These are phyloP conservation scores for Drosophila mercatorum DNA, from an alignment of 2,888 invertebrate genomes.

Conservation along the genomic window DNA sequence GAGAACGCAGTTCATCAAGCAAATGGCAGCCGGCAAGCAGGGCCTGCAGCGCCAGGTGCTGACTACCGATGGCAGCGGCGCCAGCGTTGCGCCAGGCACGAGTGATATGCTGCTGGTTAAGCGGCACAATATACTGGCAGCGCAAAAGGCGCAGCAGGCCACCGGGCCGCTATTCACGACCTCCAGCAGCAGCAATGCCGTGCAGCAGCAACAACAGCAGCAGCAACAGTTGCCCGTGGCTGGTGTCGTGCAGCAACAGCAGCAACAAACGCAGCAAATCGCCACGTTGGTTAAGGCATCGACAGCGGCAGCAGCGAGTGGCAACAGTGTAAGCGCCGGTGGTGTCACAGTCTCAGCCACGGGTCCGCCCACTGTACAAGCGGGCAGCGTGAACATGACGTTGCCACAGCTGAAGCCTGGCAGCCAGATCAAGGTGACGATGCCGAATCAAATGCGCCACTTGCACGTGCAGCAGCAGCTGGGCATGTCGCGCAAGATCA, in stretches of 20 bases:
- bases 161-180: conserved; percentile 85
- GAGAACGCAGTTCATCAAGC: conserved; percentile 84
- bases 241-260: conserved; percentile 74
- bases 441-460: conserved; percentile 88
- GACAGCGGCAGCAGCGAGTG: conserved; percentile 81
- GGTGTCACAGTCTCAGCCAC: conserved; percentile 81
- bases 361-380: conserved; percentile 65
- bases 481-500: conserved; percentile 87
- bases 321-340: conserved; percentile 69
- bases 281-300: conserved; percentile 84
- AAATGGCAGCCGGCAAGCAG: conserved; percentile 84
- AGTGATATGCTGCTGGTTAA: conserved; percentile 87
- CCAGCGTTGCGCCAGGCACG: conserved; percentile 81
- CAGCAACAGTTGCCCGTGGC: conserved; percentile 78
- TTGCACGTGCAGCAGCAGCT: conserved; percentile 87
- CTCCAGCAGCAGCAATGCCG: conserved; percentile 44
- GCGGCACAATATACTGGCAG: conserved; percentile 84
- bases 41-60: conserved; percentile 86
- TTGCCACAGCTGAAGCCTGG: conserved; percentile 84
- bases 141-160: conserved; percentile 84
- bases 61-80: conserved; percentile 84
- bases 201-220: conserved; percentile 78
- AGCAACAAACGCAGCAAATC: conserved; percentile 85
- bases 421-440: conserved; percentile 85
- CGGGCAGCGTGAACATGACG: conserved; percentile 83